Evolutionary conservation across 2,797 vertebrate species (phyloP).

Genomic region (Scarus forsteni): DNA sequence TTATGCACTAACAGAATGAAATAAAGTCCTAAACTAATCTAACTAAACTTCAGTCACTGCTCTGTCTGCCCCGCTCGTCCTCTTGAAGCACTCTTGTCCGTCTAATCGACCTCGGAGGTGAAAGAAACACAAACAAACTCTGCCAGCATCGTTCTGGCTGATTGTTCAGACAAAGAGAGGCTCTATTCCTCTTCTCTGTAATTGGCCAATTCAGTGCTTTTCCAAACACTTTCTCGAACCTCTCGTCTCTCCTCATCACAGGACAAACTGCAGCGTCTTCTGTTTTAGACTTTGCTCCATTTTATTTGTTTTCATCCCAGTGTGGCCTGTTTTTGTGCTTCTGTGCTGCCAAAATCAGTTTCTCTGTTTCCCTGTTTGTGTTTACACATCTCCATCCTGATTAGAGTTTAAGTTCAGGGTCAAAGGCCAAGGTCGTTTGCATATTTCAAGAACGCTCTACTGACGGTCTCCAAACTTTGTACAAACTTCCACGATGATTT

Average conservation of each 20-base stretch:
- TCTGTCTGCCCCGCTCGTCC: slow-evolving; percentile 30
- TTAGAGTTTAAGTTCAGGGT: no score
- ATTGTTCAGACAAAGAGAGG: slow-evolving; percentile 25
- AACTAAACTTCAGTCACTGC: no score
- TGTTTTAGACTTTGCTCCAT: not conserved
- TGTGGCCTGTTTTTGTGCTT: no score
- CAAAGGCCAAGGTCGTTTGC: no score
- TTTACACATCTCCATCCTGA: no score
- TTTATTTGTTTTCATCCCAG: not conserved
- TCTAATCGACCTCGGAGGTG: slow-evolving; percentile 51
- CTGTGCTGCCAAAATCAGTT: no score
- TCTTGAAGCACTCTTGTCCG: slow-evolving; percentile 16
- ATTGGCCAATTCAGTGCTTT: slow-evolving; percentile 34
- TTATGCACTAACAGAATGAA: no score
- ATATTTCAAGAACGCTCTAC: no score
- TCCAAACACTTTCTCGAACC: slow-evolving; percentile 13
- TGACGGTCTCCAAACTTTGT: no score
- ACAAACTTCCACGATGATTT: no score
- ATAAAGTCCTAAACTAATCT: no score
- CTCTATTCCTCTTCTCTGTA: slow-evolving; percentile 30
- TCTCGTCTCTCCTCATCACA: not conserved
- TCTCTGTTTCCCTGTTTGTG: no score
- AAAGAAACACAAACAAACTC: slow-evolving; percentile 22
- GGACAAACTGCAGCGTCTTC: not conserved
- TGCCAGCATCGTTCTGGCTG: slow-evolving; percentile 32